A percentile compares a stretch with the other conserved stretches of the same genome.
Evolutionary conservation across 1,140 invertebrate species (phyloP).

Genomic region (Drosophila melanogaster): DNA sequence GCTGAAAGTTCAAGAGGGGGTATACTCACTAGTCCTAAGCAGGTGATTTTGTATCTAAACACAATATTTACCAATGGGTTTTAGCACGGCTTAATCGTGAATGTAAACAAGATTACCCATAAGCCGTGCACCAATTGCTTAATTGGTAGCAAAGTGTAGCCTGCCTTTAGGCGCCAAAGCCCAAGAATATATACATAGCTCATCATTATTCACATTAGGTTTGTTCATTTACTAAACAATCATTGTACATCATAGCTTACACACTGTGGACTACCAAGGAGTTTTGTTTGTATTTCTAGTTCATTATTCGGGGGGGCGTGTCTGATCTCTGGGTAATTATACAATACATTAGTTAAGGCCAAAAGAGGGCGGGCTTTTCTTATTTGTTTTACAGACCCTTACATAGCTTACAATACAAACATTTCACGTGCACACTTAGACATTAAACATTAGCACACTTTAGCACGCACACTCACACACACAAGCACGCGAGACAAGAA

Average conservation of each 20-base stretch:
- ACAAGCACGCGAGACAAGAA: conserved; percentile 3
- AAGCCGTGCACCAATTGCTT: no score
- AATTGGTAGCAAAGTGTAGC: not conserved
- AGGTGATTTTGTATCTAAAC: not conserved
- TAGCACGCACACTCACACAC: conserved; percentile 29
- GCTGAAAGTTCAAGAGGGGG: conserved; percentile 37
- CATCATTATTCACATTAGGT: conserved; percentile 4
- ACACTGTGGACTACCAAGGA: conserved; percentile 45
- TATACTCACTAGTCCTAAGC: conserved; percentile 1
- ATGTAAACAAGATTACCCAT: not conserved
- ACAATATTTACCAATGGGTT: conserved; percentile 8
- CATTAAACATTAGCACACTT: conserved; percentile 26
- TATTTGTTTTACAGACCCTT: conserved; percentile 36
- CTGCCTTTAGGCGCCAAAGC: conserved; percentile 5
- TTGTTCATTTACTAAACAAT: conserved; percentile 36
- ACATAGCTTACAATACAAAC: conserved; percentile 44
- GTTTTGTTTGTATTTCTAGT: not conserved
- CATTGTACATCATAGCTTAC: conserved; percentile 45
- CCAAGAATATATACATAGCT: not conserved
- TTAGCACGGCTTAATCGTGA: not conserved
- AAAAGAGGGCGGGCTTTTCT: conserved; percentile 32
- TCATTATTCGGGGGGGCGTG: conserved; percentile 10
- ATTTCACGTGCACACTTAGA: conserved; percentile 18
- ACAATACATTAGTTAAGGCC: conserved; percentile 39
- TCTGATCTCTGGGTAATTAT: conserved; percentile 33